Evolutionary conservation across 2,888 invertebrate genomes (phyloP).

Genomic region (Oscheius sp.): DNA sequence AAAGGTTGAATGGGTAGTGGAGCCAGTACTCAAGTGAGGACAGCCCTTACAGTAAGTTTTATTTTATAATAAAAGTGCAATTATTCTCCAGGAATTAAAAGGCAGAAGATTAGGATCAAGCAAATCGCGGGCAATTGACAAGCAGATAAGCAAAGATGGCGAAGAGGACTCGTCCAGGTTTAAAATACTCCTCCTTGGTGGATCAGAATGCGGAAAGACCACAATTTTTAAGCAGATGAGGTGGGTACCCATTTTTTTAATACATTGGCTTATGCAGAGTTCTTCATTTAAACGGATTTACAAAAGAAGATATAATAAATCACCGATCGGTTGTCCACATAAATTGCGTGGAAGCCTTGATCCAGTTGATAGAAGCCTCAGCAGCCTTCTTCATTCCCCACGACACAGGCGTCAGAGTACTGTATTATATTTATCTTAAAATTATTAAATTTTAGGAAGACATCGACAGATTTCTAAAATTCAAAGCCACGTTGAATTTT

Average conservation of each 20-base stretch:
- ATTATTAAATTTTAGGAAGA: slow-evolving; percentile 51
- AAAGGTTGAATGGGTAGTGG: slow-evolving; percentile 29
- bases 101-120: slow-evolving; percentile 40
- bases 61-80: neutral
- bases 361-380: slow-evolving; percentile 53
- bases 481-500: slow-evolving; percentile 36
- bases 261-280: too few relatives aligned
- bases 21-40: slow-evolving; percentile 27
- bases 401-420: slow-evolving; percentile 52
- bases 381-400: slow-evolving; percentile 41
- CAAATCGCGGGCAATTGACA: slow-evolving; percentile 58
- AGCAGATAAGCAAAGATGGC: slow-evolving; percentile 54
- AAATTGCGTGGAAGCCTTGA: slow-evolving; percentile 55
- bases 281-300: slow-evolving; percentile 61
- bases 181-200: slow-evolving; percentile 60
- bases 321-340: slow-evolving; percentile 54
- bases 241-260: slow-evolving; percentile 31
- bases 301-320: slow-evolving; percentile 49
- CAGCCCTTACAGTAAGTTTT: slow-evolving; percentile 27
- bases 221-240: slow-evolving; percentile 65
- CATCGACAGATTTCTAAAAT: slow-evolving; percentile 51
- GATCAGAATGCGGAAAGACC: slow-evolving; percentile 60
- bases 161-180: slow-evolving; percentile 49
- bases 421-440: neutral
- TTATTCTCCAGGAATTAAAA: slow-evolving; percentile 9